A percentile compares a stretch with the other conserved stretches of the same genome.
Conservation (phyloP, 2,888 invertebrate species). For the Drosophila quinaria region DNA sequence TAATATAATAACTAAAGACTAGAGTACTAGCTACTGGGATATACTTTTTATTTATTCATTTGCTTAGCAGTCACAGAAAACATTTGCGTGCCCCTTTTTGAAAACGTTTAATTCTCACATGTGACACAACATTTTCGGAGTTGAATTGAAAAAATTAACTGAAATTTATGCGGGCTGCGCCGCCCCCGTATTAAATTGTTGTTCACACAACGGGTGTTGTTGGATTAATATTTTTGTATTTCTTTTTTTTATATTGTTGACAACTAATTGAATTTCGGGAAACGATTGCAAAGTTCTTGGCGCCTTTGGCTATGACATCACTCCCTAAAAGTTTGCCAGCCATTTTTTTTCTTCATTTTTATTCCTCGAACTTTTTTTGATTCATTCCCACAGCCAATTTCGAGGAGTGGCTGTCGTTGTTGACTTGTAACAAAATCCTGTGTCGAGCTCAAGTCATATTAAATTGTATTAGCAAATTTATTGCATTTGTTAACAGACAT, state of each 20-base stretch:
- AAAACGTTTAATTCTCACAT: slow-evolving; percentile 45
- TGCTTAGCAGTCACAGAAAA: slow-evolving; percentile 31
- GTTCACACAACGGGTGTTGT: slow-evolving; percentile 8
- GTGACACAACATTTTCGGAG: slow-evolving; percentile 27
- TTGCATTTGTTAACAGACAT: slow-evolving; percentile 73
- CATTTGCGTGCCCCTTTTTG: slow-evolving; percentile 16
- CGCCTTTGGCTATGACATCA: slow-evolving; percentile 59
- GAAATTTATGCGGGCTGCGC: slow-evolving; percentile 41
- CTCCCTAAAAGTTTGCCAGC: slow-evolving; percentile 21
- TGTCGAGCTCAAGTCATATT: slow-evolving; percentile 56
- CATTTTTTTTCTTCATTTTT: slow-evolving; percentile 3
- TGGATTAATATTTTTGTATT: slow-evolving; percentile 23
- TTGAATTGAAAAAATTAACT: slow-evolving; percentile 18
- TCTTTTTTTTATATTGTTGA: slow-evolving; percentile 6
- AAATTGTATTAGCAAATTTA: slow-evolving; percentile 77
- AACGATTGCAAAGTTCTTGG: slow-evolving; percentile 46
- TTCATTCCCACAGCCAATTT: slow-evolving; percentile 49
- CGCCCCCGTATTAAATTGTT: slow-evolving; percentile 26
- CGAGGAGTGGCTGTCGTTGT: slow-evolving; percentile 41
- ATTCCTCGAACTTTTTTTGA: slow-evolving; percentile 9
- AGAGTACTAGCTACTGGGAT: too few species aligned
- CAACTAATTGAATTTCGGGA: slow-evolving; percentile 54
- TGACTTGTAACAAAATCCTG: slow-evolving; percentile 47
- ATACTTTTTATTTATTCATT: slow-evolving; percentile 45
- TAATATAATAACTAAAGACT: too few species aligned